phyloP scores from a whole-genome alignment of 2,888 invertebrate genomes.

The Hetaerina titia region DNA sequence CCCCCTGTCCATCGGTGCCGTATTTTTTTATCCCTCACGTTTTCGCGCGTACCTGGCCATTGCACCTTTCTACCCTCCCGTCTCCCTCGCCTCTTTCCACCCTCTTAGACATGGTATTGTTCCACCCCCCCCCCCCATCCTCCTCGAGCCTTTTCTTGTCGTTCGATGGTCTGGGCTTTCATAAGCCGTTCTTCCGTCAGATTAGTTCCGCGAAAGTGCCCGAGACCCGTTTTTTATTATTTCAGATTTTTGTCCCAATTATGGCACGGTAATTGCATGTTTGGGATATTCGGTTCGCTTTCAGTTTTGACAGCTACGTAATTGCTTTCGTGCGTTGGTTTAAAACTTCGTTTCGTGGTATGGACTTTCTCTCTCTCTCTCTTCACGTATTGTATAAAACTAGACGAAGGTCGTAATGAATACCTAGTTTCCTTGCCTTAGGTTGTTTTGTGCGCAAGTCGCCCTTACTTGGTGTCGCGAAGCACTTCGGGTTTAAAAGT shows the following conservation, averaged over 20 bases:
- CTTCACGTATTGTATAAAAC: no score
- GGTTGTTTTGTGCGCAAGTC: no score
- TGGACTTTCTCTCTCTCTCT: no score
- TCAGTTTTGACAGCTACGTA: no score
- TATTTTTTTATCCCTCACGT: not conserved
- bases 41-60: not conserved
- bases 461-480: no score
- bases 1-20: not conserved
- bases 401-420: no score
- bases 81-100: not conserved
- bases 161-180: not conserved
- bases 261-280: not conserved
- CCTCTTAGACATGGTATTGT: not conserved
- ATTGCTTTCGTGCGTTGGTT: no score
- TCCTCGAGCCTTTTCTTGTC: not conserved
- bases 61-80: conserved; percentile 26
- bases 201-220: not conserved
- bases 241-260: not conserved
- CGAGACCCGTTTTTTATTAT: not conserved
- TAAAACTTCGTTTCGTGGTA: no score
- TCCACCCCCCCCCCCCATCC: not conserved
- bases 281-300: no score
- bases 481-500: no score
- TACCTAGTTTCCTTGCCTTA: no score
- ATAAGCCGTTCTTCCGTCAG: not conserved